A percentile compares a stretch with the other conserved stretches of the same genome.
Conservation (phyloP, 2,113 vertebrate genomes). For the Paracyprichromis sp. region DNA sequence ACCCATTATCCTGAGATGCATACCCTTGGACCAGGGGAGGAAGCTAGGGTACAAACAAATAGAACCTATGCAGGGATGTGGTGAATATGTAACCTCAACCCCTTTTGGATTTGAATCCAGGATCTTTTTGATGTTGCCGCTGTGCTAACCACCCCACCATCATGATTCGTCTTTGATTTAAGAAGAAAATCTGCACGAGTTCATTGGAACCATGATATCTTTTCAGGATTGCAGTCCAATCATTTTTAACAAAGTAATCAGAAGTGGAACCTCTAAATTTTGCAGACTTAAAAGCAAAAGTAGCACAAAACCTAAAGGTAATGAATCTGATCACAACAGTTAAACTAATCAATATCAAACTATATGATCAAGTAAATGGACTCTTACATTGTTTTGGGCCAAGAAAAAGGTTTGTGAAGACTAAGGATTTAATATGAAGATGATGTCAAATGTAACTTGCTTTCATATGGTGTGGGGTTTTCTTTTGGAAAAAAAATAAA, state of each 20-base stretch:
- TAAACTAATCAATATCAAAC: background rate
- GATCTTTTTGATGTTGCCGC: background rate
- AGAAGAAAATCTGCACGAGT: background rate
- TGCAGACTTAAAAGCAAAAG: background rate
- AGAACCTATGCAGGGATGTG: background rate
- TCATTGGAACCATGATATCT: background rate
- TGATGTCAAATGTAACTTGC: background rate
- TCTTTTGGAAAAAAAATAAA: accelerated
- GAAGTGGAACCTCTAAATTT: background rate
- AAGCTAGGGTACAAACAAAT: background rate
- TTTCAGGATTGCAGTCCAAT: background rate
- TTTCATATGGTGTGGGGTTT: background rate
- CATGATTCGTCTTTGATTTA: background rate
- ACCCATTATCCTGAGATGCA: background rate
- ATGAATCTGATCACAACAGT: background rate
- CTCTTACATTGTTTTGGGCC: background rate
- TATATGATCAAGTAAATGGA: background rate
- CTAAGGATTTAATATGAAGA: background rate
- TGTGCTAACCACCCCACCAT: background rate
- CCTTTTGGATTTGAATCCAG: background rate
- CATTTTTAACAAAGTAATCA: background rate
- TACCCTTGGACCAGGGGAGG: background rate
- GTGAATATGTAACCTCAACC: background rate
- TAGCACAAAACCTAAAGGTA: background rate
- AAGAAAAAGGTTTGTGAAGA: background rate